Percentiles rank a stretch among this genome's conserved stretches.
These are phyloP conservation scores for Microtus pennsylvanicus DNA, from an alignment of 2,113 vertebrate species.

Conservation along the genomic window DNA sequence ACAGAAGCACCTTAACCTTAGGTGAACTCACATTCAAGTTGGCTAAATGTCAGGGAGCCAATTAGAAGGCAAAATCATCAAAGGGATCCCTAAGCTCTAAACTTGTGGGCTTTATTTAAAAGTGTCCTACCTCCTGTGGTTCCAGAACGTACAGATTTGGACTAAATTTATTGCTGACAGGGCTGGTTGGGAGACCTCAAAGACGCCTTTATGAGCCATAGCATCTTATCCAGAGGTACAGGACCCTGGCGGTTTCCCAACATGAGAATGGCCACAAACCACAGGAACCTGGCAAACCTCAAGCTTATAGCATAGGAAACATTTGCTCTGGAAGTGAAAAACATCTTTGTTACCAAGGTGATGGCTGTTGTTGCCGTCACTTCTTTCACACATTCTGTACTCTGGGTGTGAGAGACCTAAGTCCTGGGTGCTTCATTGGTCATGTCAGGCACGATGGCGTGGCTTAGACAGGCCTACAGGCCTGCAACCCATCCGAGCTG, in stretches of 20 bases:
- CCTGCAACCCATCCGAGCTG: not conserved
- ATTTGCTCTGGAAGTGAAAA: not conserved
- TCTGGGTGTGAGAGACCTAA: not conserved
- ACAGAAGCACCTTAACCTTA: not conserved
- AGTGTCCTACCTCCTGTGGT: not conserved
- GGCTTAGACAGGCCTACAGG: not conserved
- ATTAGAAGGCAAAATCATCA: conserved; percentile 21
- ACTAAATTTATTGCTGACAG: not conserved
- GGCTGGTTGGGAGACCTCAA: not conserved
- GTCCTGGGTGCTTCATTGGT: not conserved
- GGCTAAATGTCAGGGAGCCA: conserved; percentile 32
- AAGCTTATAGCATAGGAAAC: not conserved
- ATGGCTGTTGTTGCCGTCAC: accelerated
- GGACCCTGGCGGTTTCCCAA: not conserved
- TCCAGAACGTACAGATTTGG: not conserved
- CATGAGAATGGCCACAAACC: not conserved
- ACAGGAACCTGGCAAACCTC: not conserved
- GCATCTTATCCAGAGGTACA: not conserved
- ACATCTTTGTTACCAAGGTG: accelerated
- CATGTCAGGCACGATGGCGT: not conserved
- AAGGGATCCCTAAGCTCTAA: not conserved
- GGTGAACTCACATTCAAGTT: not conserved
- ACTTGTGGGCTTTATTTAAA: not conserved
- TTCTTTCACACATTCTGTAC: not conserved
- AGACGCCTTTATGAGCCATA: not conserved